These are phyloP conservation scores for Antrozous pallidus DNA, from an alignment of 2,797 vertebrate genomes.

Conservation along the genomic window DNA sequence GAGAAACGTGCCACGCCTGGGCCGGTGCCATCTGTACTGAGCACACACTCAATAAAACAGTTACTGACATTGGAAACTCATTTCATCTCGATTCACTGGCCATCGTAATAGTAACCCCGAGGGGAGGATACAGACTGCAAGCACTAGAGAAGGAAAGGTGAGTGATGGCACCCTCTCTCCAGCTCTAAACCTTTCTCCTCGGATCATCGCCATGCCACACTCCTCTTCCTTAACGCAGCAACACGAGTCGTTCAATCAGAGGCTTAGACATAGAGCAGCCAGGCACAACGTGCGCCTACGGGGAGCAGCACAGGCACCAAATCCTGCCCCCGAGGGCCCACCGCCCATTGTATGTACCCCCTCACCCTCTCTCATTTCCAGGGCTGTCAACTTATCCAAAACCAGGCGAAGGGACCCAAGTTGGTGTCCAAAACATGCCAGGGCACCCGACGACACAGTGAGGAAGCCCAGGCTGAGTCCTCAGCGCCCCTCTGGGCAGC, in stretches of 20 bases:
- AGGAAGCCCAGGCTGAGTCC: neutral
- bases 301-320: neutral
- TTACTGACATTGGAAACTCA: neutral
- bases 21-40: neutral
- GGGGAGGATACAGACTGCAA: neutral
- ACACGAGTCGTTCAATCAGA: neutral
- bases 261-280: neutral
- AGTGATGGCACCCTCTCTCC: rapidly evolving
- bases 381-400: neutral
- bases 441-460: rapidly evolving
- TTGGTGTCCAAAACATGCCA: neutral
- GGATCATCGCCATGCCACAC: rapidly evolving
- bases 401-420: neutral
- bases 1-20: neutral
- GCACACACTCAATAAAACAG: neutral
- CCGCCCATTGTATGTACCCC: rapidly evolving
- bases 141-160: neutral
- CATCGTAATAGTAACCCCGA: rapidly evolving
- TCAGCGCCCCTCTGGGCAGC: neutral
- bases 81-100: neutral
- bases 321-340: rapidly evolving
- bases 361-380: neutral
- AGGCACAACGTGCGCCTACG: rapidly evolving
- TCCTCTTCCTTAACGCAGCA: neutral
- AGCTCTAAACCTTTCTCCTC: neutral